phyloP scores from a whole-genome alignment of 2,113 vertebrate species.

The Anarhynchus alexandrinus region DNA sequence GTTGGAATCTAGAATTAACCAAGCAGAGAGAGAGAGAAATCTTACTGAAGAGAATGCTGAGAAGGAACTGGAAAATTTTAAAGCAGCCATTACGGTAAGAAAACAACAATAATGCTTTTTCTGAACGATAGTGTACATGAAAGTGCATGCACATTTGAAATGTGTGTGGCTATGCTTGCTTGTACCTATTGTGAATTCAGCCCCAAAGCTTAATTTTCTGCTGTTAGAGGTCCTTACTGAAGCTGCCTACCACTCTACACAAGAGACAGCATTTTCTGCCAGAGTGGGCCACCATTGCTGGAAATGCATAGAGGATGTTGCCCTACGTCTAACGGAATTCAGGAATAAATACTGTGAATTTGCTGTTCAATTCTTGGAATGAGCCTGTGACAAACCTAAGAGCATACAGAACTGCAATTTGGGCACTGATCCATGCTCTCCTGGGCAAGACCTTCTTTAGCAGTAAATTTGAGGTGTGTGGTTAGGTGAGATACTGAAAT shows the following conservation, averaged over 20 bases:
- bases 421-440: not conserved
- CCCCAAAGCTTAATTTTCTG: not conserved
- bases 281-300: not conserved
- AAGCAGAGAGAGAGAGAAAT: constrained; percentile 92
- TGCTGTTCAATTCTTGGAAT: not conserved
- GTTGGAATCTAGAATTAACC: constrained; percentile 90
- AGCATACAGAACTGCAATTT: not conserved
- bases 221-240: not conserved
- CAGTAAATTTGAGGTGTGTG: not conserved
- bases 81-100: constrained; percentile 87
- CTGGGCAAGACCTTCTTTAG: not conserved
- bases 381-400: not conserved
- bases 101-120: not conserved
- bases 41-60: constrained; percentile 93
- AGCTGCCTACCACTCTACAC: not conserved
- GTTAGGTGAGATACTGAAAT: not conserved
- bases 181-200: not conserved
- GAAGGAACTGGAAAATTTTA: constrained; percentile 95
- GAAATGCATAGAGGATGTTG: not conserved
- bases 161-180: not conserved
- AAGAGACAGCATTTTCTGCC: not conserved
- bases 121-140: not conserved
- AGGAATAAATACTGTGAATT: not conserved
- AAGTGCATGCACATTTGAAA: not conserved
- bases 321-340: not conserved